phyloP scores from a whole-genome alignment of 2,888 invertebrate species.

The Alentia gelatinosa region DNA sequence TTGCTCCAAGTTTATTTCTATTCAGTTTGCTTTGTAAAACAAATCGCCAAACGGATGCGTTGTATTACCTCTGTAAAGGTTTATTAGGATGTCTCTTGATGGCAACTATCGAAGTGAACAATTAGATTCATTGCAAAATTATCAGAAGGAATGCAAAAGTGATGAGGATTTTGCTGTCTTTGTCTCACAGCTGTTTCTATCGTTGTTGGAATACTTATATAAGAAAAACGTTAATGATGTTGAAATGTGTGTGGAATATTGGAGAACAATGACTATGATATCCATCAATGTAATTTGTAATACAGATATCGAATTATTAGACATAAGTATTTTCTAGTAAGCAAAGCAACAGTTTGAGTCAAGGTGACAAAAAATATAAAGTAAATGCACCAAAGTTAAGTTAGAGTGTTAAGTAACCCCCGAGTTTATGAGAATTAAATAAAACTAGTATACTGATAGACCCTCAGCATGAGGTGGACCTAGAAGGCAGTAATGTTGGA shows the following conservation, averaged over 20 bases:
- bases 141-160: not conserved
- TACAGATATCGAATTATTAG: not conserved
- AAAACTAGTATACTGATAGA: not conserved
- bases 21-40: too few species aligned
- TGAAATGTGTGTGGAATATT: not conserved
- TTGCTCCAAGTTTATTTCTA: not conserved
- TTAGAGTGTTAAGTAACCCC: not conserved
- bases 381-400: not conserved
- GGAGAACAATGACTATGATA: not conserved
- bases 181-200: not conserved
- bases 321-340: not conserved
- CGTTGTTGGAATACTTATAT: not conserved
- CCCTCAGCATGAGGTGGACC: not conserved
- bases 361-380: not conserved
- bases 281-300: not conserved
- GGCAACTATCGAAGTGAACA: not conserved
- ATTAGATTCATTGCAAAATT: not conserved
- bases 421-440: not conserved
- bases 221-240: not conserved
- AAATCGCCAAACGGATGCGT: not conserved
- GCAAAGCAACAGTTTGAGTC: not conserved
- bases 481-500: not conserved
- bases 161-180: not conserved
- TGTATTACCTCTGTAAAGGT: not conserved
- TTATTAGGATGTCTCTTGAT: not conserved